Conservation (phyloP, 2,797 vertebrate species). For the Geotrypetes seraphini region DNA sequence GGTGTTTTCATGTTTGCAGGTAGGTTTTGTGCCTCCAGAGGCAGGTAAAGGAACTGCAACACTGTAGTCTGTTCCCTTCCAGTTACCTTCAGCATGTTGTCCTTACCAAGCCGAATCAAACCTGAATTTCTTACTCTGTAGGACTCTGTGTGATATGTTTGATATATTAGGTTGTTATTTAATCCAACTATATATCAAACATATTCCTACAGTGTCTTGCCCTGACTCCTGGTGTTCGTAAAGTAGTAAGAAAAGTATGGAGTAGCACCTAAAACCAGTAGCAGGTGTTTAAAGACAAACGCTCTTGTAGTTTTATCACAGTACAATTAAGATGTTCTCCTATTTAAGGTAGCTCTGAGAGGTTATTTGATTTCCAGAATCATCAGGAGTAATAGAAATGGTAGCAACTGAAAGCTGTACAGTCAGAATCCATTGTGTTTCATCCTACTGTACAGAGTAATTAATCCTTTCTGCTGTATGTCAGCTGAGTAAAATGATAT, state of each 20-base stretch:
- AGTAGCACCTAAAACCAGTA: slow-evolving; percentile 23
- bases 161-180: slow-evolving; percentile 99
- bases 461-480: neutral
- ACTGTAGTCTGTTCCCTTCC: slow-evolving; percentile 11
- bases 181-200: slow-evolving; percentile 99
- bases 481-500: neutral
- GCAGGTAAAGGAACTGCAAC: neutral
- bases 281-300: slow-evolving; percentile 26
- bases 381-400: slow-evolving; percentile 3
- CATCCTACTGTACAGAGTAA: slow-evolving; percentile 3
- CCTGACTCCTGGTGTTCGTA: slow-evolving; percentile 79
- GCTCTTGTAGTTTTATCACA: neutral
- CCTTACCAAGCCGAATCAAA: slow-evolving; percentile 56
- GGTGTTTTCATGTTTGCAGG: neutral
- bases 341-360: slow-evolving; percentile 1
- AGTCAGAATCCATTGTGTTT: neutral
- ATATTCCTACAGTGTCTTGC: slow-evolving; percentile 99
- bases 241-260: slow-evolving; percentile 30
- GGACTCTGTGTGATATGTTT: slow-evolving; percentile 99
- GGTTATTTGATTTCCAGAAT: neutral
- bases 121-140: slow-evolving; percentile 87
- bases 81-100: slow-evolving; percentile 15
- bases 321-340: slow-evolving; percentile 10
- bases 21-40: slow-evolving; percentile 18
- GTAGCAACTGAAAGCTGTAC: neutral